Base-by-base conservation (phyloP, 2,113 vertebrate species). In the Craseonycteris thonglongyai region DNA sequence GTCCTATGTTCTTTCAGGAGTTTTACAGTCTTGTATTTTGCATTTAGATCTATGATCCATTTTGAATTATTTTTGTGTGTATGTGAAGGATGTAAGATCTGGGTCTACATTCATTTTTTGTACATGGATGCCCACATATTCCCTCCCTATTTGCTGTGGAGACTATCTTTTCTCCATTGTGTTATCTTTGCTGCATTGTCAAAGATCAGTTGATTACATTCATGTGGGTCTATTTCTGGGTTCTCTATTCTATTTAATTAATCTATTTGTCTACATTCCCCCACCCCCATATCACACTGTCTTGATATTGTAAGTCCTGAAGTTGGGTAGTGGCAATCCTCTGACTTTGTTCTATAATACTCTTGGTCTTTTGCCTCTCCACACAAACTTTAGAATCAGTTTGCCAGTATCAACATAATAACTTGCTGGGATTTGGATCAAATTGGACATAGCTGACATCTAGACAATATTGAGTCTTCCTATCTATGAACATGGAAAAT, bases 11-110 rank as follows among this genome's bases (percentile, higher is more conserved):
- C 58, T 93, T 85, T 54, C 38, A 88, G 35, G 72, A 91, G 16
- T 91, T 89, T 59, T 86, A 21, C n/a, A 66, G 59, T 47, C 89
- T 86, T 71, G 16, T 8, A 47, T 86, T 93, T 89, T 89, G 66
- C 13, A 59, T 56, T 91, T 54, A 86, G 11, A 12, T n/a, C 24
- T 71, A 54, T 74, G 7, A 69, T 21, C 26, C 8, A 51, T 69
- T 90, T 88, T 42, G 26, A 74, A 42, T 85, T 86, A 42, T 76
- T 75, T 95, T 75, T 95, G 93, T 89, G n/a, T n/a, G n/a, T n/a
- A n/a, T 72, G 84, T 76, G 49, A 85, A 58, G 15, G 11, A 1
- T 42, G 2, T 69, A 65, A 93, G 2, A 2, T 75, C n/a, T 93
- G 7, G 45, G 13, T 66, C 40, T 86, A 56, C 3, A 63, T n/a